Percentiles rank a stretch among this genome's conserved stretches.
Evolutionary conservation across 1,140 invertebrate genomes (phyloP).

Genomic region (Potamilus streckersoni): DNA sequence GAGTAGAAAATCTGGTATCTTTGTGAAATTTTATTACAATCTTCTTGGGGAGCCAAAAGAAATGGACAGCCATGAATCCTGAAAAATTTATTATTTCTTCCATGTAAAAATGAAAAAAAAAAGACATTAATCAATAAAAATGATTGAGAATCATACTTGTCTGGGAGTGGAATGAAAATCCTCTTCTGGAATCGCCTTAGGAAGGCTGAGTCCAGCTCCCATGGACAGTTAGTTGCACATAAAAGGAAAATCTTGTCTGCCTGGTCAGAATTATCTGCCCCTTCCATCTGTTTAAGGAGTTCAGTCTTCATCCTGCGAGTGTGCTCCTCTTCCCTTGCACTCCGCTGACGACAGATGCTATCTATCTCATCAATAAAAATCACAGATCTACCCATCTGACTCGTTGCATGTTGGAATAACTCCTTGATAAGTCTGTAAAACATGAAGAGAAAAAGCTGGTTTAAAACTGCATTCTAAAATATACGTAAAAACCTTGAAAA

Average conservation of each 20-base stretch:
- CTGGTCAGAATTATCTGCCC: conserved; percentile 57
- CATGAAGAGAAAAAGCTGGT: background rate
- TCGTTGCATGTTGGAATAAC: conserved; percentile 68
- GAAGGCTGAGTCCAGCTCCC: conserved; percentile 76
- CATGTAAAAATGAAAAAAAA: background rate
- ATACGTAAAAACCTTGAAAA: background rate
- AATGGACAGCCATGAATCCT: too few species aligned
- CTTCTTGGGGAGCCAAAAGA: too few species aligned
- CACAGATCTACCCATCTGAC: conserved; percentile 59
- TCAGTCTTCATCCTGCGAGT: conserved; percentile 73
- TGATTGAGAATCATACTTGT: conserved; percentile 50
- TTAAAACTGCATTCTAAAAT: background rate
- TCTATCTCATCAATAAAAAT: conserved; percentile 76
- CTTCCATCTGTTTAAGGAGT: conserved; percentile 71
- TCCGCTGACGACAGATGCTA: conserved; percentile 71
- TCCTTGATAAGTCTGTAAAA: conserved; percentile 67
- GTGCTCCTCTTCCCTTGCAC: conserved; percentile 70
- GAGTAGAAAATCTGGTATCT: too few species aligned
- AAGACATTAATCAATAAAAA: background rate
- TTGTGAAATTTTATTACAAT: too few species aligned
- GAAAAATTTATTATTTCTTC: background rate
- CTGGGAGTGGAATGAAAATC: conserved; percentile 73
- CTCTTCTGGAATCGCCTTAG: conserved; percentile 73
- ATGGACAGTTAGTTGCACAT: conserved; percentile 77
- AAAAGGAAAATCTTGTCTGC: conserved; percentile 69